Base-by-base conservation (phyloP, 2,113 vertebrate genomes). In the Arizona elegans region DNA sequence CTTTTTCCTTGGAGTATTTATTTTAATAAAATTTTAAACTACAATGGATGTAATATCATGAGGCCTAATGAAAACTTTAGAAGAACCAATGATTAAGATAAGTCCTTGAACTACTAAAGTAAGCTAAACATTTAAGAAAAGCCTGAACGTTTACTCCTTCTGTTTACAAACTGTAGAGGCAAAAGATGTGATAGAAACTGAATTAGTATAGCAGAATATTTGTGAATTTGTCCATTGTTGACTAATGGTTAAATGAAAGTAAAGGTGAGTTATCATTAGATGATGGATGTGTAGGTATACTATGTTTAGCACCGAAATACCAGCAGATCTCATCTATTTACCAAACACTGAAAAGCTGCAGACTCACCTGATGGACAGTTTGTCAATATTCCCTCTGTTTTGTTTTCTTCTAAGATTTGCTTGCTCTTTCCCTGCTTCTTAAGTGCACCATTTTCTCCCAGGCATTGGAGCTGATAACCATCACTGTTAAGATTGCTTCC, bases 21-120 rank as follows among this genome's bases (percentile, higher is more conserved):
- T 93, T 97, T 96, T 96, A 93, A 96, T 96, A 94, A 93, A 43
- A 91, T 96, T 95, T 96, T 88, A 95, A 55, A 94, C 94, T 93
- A 65, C 56, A 93, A 15, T 21, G 38, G 93, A 92, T 88, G 92
- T 95, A 92, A 93, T 90, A 81, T 92, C 95, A 94, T 93, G 23
- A 93, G 89, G 43, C 52, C 88, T 87, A 56, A 81, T 96, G 93
- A 94, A 95, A 65, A 75, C 5, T 17, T 94, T 87, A n/a, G 91
- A 21, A 90, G 85, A 88, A 88, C 93, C 94, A 95, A 90, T 94
- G 86, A 55, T 24, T 95, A 87, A 95, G 93, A 94, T 13, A 62
- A 95, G 88, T 92, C 91, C 91, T 95, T 95, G 94, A 91, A 95
- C 94, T 94, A 92, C 94, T 94, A 92, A 95, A 93, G 96, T 95